These are phyloP conservation scores for Hipparchia semele DNA, from an alignment of 2,888 invertebrate species.

Conservation along the genomic window DNA sequence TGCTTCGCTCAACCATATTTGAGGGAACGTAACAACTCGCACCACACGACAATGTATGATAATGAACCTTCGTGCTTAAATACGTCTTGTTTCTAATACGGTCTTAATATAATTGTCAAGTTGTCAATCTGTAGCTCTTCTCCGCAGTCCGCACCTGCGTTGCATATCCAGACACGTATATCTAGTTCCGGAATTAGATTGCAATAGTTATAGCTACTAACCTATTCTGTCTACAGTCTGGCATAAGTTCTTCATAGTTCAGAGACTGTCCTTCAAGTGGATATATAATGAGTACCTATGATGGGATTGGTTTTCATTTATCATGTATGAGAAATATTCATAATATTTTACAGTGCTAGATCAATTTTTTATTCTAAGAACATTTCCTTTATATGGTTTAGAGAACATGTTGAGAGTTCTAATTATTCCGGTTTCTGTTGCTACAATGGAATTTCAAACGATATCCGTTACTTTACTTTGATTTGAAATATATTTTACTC, in stretches of 20 bases:
- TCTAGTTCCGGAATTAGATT: not conserved
- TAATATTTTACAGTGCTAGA: not conserved
- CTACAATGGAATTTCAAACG: not conserved
- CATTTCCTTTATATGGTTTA: not conserved
- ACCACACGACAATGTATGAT: too few species aligned
- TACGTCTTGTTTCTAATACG: not conserved
- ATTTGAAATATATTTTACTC: not conserved
- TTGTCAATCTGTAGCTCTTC: not conserved
- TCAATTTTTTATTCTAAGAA: not conserved
- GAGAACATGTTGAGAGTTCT: not conserved
- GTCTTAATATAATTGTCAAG: not conserved
- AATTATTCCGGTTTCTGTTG: not conserved
- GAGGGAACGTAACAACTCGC: too few species aligned
- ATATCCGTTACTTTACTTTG: not conserved
- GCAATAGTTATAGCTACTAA: not conserved
- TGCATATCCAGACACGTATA: not conserved
- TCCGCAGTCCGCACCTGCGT: not conserved
- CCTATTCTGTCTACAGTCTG: not conserved
- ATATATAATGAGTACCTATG: too few species aligned
- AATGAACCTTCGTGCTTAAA: not conserved
- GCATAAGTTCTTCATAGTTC: not conserved
- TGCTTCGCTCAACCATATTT: too few species aligned
- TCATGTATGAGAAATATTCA: not conserved
- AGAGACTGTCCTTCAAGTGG: not conserved
- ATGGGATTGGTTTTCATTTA: not conserved